Base-by-base conservation (phyloP, 1,140 invertebrate genomes). In the Caerostris darwini region DNA sequence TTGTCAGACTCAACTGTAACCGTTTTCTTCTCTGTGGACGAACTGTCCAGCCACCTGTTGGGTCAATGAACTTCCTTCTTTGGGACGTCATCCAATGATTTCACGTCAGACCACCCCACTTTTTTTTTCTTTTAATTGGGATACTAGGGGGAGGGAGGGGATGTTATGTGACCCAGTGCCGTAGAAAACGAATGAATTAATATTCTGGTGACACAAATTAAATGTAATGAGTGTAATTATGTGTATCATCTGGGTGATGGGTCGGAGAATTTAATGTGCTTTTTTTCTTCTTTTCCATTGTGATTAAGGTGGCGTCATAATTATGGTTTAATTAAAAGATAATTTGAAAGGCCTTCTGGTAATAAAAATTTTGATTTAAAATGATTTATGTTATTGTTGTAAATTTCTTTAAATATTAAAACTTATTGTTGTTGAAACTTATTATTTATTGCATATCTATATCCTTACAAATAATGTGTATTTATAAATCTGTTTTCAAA, bases 11-110 rank as follows among this genome's bases (percentile, higher is more conserved):
- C 58, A 17, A 34, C 17, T 87, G 85, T 87, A 87, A 87, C 85
- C 58, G 85, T 87, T 77, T 64, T 87, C 85, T 87, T 58, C 58
- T 87, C 64, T 69, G 64, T 8, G 64, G 19, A 81, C 61, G 90
- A n/a, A 58, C 57, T 19, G 67, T 57, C 69, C 88, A 19, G 57
- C 77, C 90, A 92, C 90, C 90, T 92, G 90, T 92, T 67, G 81
- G 90, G 90, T 92, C 90, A 81, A 67, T 57, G 90, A 92, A 92
- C 90, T 92, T 92, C 81, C 90, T 92, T 57, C 81, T 92, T 69
- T 50, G 61, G 53, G 61, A 83, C 90, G 81, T 64, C 81, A 85
- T 58, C 83, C 10, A 58, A 58, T 57, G 14, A 85, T 57, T 57
- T 59, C n/a, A 85, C 83, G 83, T 85, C 83, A 85, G 56, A 58